These are phyloP conservation scores for Torymus texanus DNA, from an alignment of 2,888 invertebrate genomes.

Conservation along the genomic window DNA sequence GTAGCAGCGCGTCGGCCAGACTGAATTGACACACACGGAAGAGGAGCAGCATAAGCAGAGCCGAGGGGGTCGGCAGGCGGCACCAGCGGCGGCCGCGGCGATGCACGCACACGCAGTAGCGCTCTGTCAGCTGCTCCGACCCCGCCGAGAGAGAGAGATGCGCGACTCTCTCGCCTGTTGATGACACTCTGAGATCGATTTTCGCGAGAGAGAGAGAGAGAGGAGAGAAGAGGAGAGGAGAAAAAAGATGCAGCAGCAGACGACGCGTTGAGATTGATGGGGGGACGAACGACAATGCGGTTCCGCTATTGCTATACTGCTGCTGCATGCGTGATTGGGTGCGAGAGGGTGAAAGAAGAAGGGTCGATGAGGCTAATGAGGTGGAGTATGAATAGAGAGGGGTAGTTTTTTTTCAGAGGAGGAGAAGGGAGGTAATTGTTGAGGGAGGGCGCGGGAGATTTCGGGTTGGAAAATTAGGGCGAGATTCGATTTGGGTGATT, in stretches of 20 bases:
- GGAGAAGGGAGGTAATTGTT: no score
- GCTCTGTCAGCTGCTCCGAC: slow-evolving; percentile 20
- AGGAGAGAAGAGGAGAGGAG: neutral
- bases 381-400: neutral
- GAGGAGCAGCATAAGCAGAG: neutral
- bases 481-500: no score
- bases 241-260: neutral
- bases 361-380: neutral
- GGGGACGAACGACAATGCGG: neutral
- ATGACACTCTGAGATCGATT: slow-evolving; percentile 11
- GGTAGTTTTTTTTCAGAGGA: neutral
- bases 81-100: no score
- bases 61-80: slow-evolving; percentile 35
- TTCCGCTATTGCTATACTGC: no score
- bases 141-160: neutral
- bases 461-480: no score
- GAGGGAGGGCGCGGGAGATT: no score
- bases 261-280: neutral
- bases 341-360: no score
- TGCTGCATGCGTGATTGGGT: neutral
- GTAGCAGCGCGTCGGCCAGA: slow-evolving; percentile 1
- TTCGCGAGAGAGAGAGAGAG: neutral
- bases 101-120: slow-evolving; percentile 14
- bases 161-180: slow-evolving; percentile 24
- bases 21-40: slow-evolving; percentile 33